A percentile compares a stretch with the other conserved stretches of the same genome.
These are phyloP conservation scores for Prochilodus magdalenae DNA, from an alignment of 2,113 vertebrate genomes.

Conservation along the genomic window DNA sequence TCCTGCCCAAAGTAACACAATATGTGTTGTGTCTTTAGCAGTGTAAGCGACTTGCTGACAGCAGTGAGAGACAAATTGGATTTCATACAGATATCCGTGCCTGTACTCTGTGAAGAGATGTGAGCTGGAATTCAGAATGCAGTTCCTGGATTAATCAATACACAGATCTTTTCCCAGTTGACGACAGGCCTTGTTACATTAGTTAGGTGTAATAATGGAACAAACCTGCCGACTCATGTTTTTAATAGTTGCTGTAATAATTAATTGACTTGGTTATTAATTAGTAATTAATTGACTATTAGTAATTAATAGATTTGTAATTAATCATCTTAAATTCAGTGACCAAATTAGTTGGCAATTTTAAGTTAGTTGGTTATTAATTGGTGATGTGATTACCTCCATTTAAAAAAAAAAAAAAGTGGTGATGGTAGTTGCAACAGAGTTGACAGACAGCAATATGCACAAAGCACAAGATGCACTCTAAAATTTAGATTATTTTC, in stretches of 20 bases:
- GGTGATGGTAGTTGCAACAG: too few relatives aligned
- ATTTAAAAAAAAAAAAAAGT: too few relatives aligned
- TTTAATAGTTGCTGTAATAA: not conserved
- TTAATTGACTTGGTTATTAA: too few relatives aligned
- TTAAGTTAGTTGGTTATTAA: too few relatives aligned
- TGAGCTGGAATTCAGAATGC: not conserved
- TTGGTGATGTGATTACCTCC: too few relatives aligned
- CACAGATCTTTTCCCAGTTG: not conserved
- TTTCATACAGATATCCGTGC: not conserved
- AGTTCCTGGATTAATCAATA: constrained; percentile 20
- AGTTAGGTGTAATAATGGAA: not conserved
- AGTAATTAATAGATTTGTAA: too few relatives aligned
- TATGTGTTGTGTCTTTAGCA: not conserved
- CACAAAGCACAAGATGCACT: too few relatives aligned
- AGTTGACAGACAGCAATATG: too few relatives aligned
- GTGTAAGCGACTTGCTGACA: constrained; percentile 49
- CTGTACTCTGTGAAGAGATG: not conserved
- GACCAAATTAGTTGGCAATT: too few relatives aligned
- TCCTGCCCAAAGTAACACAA: constrained; percentile 19
- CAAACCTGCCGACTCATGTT: not conserved
- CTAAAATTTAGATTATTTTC: too few relatives aligned
- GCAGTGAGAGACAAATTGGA: constrained; percentile 30
- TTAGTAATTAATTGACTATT: too few relatives aligned
- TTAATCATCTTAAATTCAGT: too few relatives aligned
- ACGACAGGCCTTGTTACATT: not conserved